Percentiles rank a stretch among this genome's conserved stretches.
phyloP scores from a whole-genome alignment of 1,140 invertebrate species.

The Pseudobourletiella spinata region DNA sequence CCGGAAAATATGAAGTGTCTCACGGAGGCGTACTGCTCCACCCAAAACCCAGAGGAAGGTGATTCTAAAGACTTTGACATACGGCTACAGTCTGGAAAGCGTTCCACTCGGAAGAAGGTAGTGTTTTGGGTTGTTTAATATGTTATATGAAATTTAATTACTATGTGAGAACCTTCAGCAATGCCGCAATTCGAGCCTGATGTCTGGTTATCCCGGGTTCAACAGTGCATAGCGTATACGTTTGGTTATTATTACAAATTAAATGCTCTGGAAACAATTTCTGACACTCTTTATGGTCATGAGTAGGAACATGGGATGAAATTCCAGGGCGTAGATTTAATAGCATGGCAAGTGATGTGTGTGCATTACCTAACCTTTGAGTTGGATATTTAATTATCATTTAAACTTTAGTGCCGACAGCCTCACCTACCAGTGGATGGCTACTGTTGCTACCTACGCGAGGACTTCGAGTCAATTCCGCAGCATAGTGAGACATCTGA shows the following conservation, averaged over 20 bases:
- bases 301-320: too few relatives aligned
- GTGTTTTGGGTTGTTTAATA: neutral
- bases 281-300: too few relatives aligned
- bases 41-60: constrained; percentile 12
- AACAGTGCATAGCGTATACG: neutral
- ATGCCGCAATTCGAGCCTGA: neutral
- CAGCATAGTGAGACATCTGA: neutral
- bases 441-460: constrained; percentile 15
- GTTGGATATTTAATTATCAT: constrained; percentile 2
- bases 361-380: too few relatives aligned
- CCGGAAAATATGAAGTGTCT: constrained; percentile 18
- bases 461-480: neutral
- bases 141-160: neutral
- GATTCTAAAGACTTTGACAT: constrained; percentile 13
- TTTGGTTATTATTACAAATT: neutral
- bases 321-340: too few relatives aligned
- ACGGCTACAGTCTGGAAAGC: neutral
- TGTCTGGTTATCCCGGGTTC: neutral
- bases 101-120: neutral
- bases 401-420: constrained; percentile 17
- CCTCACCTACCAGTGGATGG: neutral
- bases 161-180: too few relatives aligned
- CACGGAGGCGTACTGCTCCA: constrained; percentile 13
- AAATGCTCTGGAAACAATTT: too few relatives aligned
- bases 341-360: too few relatives aligned